Evolutionary conservation across 1,140 invertebrate species (phyloP).

Genomic region (Drosophila micromelanica): DNA sequence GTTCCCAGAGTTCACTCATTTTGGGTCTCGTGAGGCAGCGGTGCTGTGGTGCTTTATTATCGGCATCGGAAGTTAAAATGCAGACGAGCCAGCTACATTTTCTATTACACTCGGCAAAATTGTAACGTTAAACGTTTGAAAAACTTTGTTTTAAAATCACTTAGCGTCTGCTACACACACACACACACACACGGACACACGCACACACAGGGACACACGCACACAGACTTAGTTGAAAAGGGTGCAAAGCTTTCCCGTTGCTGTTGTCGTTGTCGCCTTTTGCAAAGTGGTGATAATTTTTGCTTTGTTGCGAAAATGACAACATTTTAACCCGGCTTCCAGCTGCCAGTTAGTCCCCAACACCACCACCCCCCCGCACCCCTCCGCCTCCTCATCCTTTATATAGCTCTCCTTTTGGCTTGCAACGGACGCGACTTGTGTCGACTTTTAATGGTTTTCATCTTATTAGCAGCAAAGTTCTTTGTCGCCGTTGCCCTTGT

Average conservation of each 20-base stretch:
- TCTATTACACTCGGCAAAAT: conserved; percentile 61
- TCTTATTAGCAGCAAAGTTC: conserved; percentile 83
- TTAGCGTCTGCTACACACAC: conserved; percentile 55
- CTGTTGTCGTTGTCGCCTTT: conserved; percentile 61
- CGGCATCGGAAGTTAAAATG: conserved; percentile 78
- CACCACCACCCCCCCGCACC: not conserved
- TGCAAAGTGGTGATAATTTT: conserved; percentile 84
- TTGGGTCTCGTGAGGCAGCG: not conserved
- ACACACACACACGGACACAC: conserved; percentile 16
- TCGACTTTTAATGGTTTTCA: conserved; percentile 79
- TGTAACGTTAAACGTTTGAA: conserved; percentile 78
- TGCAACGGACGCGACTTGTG: conserved; percentile 76
- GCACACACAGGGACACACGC: conserved; percentile 16
- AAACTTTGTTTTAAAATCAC: conserved; percentile 82
- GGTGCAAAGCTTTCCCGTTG: conserved; percentile 41
- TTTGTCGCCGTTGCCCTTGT: conserved; percentile 63
- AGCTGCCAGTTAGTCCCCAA: conserved; percentile 2
- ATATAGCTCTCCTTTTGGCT: conserved; percentile 37
- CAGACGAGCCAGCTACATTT: conserved; percentile 54
- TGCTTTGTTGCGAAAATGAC: conserved; percentile 81
- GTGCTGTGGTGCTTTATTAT: conserved; percentile 62
- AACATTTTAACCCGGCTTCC: conserved; percentile 71
- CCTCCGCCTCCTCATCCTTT: not conserved
- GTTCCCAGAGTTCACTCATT: conserved; percentile 3
- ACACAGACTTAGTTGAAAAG: conserved; percentile 39